Evolutionary conservation across 2,797 vertebrate genomes (phyloP).

Genomic region (Steatocranus sp.): DNA sequence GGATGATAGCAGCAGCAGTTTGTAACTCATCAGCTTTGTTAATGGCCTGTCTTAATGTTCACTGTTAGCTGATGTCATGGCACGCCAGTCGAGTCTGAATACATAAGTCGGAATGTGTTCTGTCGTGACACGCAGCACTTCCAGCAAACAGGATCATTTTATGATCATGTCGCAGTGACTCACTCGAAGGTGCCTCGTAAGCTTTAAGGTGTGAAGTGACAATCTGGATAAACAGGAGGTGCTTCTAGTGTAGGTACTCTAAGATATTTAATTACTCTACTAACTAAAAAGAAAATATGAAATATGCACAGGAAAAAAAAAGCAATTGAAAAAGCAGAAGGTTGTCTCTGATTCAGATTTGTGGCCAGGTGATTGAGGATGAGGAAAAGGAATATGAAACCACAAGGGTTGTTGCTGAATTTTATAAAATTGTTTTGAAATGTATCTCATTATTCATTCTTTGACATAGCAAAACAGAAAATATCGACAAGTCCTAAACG

Average conservation of each 20-base stretch:
- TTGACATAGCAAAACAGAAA: not conserved
- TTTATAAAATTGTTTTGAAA: not conserved
- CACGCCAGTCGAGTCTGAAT: conserved; percentile 57
- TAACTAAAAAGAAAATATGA: not conserved
- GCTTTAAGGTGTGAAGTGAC: conserved; percentile 17
- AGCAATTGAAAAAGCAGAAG: not conserved
- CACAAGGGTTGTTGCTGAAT: not conserved
- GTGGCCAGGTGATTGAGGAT: not conserved
- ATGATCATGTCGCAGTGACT: conserved; percentile 40
- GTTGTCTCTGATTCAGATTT: not conserved
- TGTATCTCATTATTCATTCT: not conserved
- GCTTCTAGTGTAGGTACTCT: not conserved
- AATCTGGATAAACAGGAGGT: not conserved
- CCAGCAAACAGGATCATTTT: conserved; percentile 36
- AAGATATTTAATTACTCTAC: not conserved
- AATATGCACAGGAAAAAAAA: not conserved
- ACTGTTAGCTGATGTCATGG: conserved; percentile 71
- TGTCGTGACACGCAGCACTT: conserved; percentile 63
- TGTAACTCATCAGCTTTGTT: conserved; percentile 77
- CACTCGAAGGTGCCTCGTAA: conserved; percentile 21
- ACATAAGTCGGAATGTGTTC: conserved; percentile 57
- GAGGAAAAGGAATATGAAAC: not conserved
- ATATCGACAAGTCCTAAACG: not conserved
- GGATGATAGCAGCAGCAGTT: conserved; percentile 68
- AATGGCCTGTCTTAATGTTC: conserved; percentile 71